These are phyloP conservation scores for Oasisia sp. DNA, from an alignment of 2,888 invertebrate genomes.

Conservation along the genomic window DNA sequence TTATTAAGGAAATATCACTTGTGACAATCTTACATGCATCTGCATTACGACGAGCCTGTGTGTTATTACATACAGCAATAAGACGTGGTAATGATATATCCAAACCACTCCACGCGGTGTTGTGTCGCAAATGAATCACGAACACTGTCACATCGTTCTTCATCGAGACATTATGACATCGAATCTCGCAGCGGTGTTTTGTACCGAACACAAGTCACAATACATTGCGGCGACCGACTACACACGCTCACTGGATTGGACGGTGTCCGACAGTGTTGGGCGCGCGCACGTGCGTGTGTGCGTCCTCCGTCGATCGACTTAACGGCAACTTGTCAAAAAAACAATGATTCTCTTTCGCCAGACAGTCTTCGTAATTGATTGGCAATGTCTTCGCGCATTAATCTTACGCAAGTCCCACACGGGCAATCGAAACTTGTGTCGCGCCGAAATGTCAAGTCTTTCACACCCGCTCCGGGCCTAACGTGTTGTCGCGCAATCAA, in stretches of 20 bases:
- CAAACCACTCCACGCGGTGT: neutral
- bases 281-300: neutral
- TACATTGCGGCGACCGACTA: neutral
- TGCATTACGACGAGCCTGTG: neutral
- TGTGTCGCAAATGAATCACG: neutral
- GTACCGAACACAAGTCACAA: neutral
- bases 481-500: conserved; percentile 6
- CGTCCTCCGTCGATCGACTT: neutral
- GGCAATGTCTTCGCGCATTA: neutral
- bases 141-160: neutral
- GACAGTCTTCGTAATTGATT: conserved; percentile 17
- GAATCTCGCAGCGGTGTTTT: neutral
- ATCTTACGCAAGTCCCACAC: neutral
- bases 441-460: conserved; percentile 17
- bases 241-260: neutral
- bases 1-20: neutral
- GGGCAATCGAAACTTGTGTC: conserved; percentile 12
- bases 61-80: neutral
- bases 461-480: conserved; percentile 9
- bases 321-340: neutral
- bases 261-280: neutral
- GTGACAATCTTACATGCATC: neutral
- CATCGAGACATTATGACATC: conserved; percentile 1
- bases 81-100: conserved; percentile 5
- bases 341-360: neutral